phyloP scores from a whole-genome alignment of 1,140 invertebrate genomes.

The Ips nitidus region DNA sequence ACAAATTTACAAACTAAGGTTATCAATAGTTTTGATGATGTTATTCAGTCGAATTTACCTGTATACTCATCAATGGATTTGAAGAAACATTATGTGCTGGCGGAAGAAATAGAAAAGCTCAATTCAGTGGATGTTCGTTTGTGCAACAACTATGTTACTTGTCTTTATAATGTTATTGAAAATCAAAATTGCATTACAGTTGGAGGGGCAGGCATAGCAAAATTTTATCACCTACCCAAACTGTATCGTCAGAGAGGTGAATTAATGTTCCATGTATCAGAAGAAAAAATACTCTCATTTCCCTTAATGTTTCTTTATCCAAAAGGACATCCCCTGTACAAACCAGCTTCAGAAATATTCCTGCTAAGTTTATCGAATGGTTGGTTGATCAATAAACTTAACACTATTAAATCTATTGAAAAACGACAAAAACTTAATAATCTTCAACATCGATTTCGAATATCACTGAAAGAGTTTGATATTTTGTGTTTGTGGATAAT shows the following conservation, averaged over 20 bases:
- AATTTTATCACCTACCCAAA: neutral
- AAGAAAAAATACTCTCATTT: neutral
- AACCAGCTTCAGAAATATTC: neutral
- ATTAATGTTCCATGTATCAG: neutral
- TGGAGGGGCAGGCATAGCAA: neutral
- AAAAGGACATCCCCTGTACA: slow-evolving; percentile 5
- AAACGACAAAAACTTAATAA: too few relatives aligned
- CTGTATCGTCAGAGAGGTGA: neutral
- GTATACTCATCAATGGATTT: slow-evolving; percentile 1
- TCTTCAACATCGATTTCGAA: too few relatives aligned
- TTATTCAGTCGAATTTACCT: slow-evolving; percentile 4
- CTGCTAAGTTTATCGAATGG: slow-evolving; percentile 1
- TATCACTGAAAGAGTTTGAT: too few relatives aligned
- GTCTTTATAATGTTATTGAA: neutral
- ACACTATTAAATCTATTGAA: neutral
- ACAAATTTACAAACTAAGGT: neutral
- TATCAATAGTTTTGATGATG: slow-evolving; percentile 3
- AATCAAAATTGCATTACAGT: slow-evolving; percentile 6
- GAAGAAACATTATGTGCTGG: neutral
- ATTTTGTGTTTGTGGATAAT: too few relatives aligned
- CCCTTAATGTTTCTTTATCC: slow-evolving; percentile 1
- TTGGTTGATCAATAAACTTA: slow-evolving; percentile 1
- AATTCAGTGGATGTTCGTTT: neutral
- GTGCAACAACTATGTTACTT: neutral
- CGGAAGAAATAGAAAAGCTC: neutral